Conservation (phyloP, 2,888 invertebrate species). For the Baccha elongata region DNA sequence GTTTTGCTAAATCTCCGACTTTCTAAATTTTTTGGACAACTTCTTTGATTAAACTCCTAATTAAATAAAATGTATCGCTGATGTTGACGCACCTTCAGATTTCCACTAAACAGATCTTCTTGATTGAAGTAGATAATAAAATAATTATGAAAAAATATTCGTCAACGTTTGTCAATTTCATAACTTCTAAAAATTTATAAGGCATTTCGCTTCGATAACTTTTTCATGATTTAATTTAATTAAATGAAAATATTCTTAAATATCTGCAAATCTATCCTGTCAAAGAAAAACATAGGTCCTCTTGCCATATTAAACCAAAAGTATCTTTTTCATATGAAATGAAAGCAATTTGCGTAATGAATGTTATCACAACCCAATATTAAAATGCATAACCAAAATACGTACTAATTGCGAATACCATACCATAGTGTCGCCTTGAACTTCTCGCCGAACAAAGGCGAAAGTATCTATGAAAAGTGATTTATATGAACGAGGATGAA, state of each 20-base stretch:
- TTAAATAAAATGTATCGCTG: no score
- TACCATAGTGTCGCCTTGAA: constrained; percentile 64
- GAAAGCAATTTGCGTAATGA: constrained; percentile 34
- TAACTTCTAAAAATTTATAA: no score
- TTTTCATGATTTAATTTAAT: constrained; percentile 24
- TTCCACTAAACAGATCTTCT: no score
- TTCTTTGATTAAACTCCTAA: no score
- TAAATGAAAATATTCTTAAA: constrained; percentile 15
- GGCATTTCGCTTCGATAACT: no score
- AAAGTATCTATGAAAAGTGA: constrained; percentile 63
- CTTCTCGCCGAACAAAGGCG: constrained; percentile 41
- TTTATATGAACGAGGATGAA: constrained; percentile 41
- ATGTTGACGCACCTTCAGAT: no score
- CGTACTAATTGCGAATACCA: constrained; percentile 45
- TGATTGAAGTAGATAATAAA: no score
- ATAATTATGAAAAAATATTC: no score
- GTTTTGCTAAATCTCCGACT: no score
- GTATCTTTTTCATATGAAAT: constrained; percentile 1
- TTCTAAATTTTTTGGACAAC: no score
- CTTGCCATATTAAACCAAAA: neutral
- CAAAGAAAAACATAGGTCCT: neutral
- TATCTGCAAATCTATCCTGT: constrained; percentile 14
- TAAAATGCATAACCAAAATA: constrained; percentile 4
- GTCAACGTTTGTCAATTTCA: no score
- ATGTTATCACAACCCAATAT: constrained; percentile 12